These are phyloP conservation scores for Agonopterix arenella DNA, from an alignment of 2,888 invertebrate genomes.

Conservation along the genomic window DNA sequence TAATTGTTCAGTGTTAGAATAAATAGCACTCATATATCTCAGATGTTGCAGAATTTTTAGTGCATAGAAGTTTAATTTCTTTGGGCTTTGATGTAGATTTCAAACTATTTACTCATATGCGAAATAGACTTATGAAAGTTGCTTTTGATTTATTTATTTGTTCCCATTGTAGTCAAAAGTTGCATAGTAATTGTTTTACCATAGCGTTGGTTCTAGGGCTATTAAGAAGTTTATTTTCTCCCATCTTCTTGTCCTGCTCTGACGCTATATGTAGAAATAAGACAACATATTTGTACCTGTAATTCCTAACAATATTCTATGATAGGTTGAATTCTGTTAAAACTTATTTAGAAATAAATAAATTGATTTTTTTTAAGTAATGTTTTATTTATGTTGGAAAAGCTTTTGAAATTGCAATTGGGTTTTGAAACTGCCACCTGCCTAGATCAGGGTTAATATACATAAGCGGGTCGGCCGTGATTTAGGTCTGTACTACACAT, in stretches of 20 bases:
- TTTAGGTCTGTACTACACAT: too few relatives aligned
- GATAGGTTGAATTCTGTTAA: constrained; percentile 9
- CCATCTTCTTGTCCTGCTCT: constrained; percentile 26
- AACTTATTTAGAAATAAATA: constrained; percentile 21
- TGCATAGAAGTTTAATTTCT: neutral
- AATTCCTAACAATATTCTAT: constrained; percentile 19
- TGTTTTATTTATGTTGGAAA: constrained; percentile 9
- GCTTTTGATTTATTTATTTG: constrained; percentile 58
- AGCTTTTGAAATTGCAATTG: too few relatives aligned
- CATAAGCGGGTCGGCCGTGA: too few relatives aligned
- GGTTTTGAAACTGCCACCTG: too few relatives aligned
- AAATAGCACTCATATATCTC: too few relatives aligned
- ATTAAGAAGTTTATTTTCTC: constrained; percentile 34
- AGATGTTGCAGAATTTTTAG: too few relatives aligned
- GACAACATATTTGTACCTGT: constrained; percentile 9
- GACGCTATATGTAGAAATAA: neutral
- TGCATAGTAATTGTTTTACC: constrained; percentile 7
- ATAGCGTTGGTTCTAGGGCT: constrained; percentile 8
- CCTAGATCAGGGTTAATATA: too few relatives aligned
- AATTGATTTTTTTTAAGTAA: constrained; percentile 27
- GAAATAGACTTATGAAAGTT: neutral
- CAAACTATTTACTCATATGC: neutral
- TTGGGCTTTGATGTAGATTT: neutral
- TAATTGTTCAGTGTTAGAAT: too few relatives aligned
- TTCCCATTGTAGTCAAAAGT: constrained; percentile 52